Base-by-base conservation (phyloP, 2,888 invertebrate species). In the Ischnura elegans region DNA sequence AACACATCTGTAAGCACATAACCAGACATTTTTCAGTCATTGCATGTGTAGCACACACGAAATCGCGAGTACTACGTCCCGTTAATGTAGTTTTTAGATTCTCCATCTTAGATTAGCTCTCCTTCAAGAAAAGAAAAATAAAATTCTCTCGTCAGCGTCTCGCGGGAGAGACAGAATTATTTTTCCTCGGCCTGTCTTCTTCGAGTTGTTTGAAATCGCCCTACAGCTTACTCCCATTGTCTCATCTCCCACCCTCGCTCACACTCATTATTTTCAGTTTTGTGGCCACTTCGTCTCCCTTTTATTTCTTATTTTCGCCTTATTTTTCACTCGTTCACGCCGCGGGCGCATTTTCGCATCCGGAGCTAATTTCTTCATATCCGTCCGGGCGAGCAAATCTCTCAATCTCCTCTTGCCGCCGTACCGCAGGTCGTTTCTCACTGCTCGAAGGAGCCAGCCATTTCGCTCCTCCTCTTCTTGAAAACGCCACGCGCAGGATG, bases 171-270 rank as follows among this genome's bases (percentile, higher is more conserved):
- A 36, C 25, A 36, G 10, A 76, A n/a, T 29, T 36, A 10, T 76
- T 36, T n/a, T n/a, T n/a, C n/a, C n/a, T n/a, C n/a, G n/a, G 5
- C 76, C 36, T 16, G 36, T 36, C 76, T 16, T 2, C 61, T 19
- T 46, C 45, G 36, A 90, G 43, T 42, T 66, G 45, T 90, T 61
- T 61, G 16, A 25, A 90, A 87, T 36, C 87, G 13, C 87, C 29
- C 45, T 13, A 90, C 90, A 87, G 42, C 55, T 61, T 55, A 55
- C 55, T 61, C 43, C n/a, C 61, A 90, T 90, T 90, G 90, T 90
- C n/a, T 90, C 61, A n/a, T n/a, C n/a, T n/a, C 42, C 87, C 55
- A 8, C 3, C n/a, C 87, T 45, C 10, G n/a, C 51, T 55, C 55
- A 5, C 87, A 42, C 51, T 47, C 51, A 87, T 87, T 87, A n/a